Conservation (phyloP, 2,888 invertebrate species). For the Ganaspis brasiliensis region DNA sequence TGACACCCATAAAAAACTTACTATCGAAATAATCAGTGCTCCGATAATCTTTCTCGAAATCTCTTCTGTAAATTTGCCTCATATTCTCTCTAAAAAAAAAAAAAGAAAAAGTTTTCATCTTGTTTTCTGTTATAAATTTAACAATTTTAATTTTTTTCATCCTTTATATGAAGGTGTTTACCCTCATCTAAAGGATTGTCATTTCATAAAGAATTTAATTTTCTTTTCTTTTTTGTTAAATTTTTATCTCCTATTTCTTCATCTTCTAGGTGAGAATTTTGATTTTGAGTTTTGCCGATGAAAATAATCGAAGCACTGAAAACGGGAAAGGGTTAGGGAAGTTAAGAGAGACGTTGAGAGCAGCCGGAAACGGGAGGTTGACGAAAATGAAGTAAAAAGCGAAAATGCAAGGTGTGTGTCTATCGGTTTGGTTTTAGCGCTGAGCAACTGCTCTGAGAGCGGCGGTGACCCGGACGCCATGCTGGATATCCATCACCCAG, state of each 20-base stretch:
- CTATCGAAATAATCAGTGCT: slow-evolving; percentile 27
- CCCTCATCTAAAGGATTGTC: no score
- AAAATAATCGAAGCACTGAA: slow-evolving; percentile 26
- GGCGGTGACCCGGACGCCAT: slow-evolving; percentile 79
- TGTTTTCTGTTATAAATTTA: not conserved
- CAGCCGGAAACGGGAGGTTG: slow-evolving; percentile 65
- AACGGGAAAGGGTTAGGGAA: slow-evolving; percentile 6
- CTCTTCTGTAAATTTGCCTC: not conserved
- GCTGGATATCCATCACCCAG: slow-evolving; percentile 80
- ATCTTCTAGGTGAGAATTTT: not conserved
- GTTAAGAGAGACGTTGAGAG: slow-evolving; percentile 49
- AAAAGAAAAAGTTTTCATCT: no score
- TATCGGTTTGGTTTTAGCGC: slow-evolving; percentile 81
- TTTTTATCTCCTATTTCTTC: no score
- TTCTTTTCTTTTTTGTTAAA: no score
- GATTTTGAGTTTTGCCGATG: not conserved
- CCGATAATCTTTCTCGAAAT: not conserved
- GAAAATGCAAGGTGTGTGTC: slow-evolving; percentile 80
- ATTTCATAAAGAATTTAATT: no score
- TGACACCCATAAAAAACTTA: slow-evolving; percentile 12
- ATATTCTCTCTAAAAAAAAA: not conserved
- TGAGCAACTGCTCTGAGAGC: slow-evolving; percentile 81
- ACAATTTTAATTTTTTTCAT: no score
- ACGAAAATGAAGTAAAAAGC: slow-evolving; percentile 70
- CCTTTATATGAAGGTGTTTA: no score